Evolutionary conservation across 2,888 invertebrate genomes (phyloP), one percentile per base, ranked within the genome.

Genomic region (Scaptodrosophila latifasciaeformis): DNA sequence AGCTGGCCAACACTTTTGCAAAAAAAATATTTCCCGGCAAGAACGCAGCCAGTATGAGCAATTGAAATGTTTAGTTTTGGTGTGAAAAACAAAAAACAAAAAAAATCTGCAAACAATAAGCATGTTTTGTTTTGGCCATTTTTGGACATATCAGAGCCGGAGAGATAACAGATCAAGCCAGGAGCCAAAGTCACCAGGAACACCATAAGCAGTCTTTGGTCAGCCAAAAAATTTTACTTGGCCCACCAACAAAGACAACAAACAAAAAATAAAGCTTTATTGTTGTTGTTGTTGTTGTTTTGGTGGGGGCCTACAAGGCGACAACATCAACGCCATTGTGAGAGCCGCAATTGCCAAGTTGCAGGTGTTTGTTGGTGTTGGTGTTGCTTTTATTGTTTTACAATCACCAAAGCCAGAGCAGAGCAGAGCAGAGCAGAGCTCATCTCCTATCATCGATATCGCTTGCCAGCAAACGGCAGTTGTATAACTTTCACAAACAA

Each of bases 301-400:
- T n/a, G n/a, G n/a, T n/a, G n/a, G n/a, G n/a, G n/a, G n/a, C 27
- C 18, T 24, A 21, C 35, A 51, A 49, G 53, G 57, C 62, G 62
- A 56, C 65, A 59, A 62, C 68, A 68, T 67, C 67, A 67, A 68
- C 65, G 77, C 78, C 72, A 75, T 78, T 76, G 76, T 48, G 24
- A 37, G 37, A 10, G 47, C 17, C 27, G 17, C 29, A 37, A 27
- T 72, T 50, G 58, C 53, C 50, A 24, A 19, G 17, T 43, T 30
- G 44, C 48, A 48, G 30, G 43, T 43, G 27, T 31, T 19, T 54
- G 40, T 34, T 31, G 46, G 62, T 71, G 75, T 75, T 75, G 78
- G 75, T 78, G 76, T 75, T 75, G 78, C 76, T 75, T 75, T 78
- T 78, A 78, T 75, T 75, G 75, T 75, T 76, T 75, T 72, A 76